Base-by-base conservation (phyloP, 1,140 invertebrate genomes). In the Drosophila ananassae region DNA sequence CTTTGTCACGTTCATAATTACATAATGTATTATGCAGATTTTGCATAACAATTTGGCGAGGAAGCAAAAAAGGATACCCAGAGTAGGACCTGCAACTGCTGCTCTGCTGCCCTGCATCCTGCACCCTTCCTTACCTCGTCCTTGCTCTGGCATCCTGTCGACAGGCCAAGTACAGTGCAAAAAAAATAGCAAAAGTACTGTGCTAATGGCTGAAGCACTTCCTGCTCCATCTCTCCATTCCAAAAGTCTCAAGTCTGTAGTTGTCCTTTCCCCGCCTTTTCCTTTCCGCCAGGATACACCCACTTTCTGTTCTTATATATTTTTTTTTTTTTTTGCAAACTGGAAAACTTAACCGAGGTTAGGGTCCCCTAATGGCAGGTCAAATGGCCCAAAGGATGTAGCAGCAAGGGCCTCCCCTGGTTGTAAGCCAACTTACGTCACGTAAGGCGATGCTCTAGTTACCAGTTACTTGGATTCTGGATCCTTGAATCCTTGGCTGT, bases 21-120 rank as follows among this genome's bases (percentile, higher is more conserved):
- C 78, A 85, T 87, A 85, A 85, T 85, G 82, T 85, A 85, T 85
- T 85, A 85, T 85, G 82, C 82, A 85, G 74, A 85, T 87, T 87
- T 85, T 78, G 68, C 82, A 81, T 87, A 85, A 81, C 81, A 81
- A 85, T 85, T 82, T 77, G 74, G 60, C 80, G 69, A 57, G 47
- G 32, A 55, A 22, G 34, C 10, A 37, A 32, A 30, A 13, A 13
- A 32, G 25, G 22, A 24, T 6, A 24, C 30, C 17, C 30, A 55
- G 28, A 2, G 13, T 32, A 8, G 9, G 25, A 46, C 39, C 34
- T 12, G 32, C 55, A 30, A 7, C 7, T 24, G n/a, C 44, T 46
- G 13, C 22, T 17, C 17, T 17, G 17, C 17, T 17, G 12, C 47
- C 24, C 41, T 3, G 28, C 25, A 17, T 17, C 17, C 17, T 21